phyloP scores from a whole-genome alignment of 35 echinoderm and acorn worm genomes.

The Holothuria glaberrima region DNA sequence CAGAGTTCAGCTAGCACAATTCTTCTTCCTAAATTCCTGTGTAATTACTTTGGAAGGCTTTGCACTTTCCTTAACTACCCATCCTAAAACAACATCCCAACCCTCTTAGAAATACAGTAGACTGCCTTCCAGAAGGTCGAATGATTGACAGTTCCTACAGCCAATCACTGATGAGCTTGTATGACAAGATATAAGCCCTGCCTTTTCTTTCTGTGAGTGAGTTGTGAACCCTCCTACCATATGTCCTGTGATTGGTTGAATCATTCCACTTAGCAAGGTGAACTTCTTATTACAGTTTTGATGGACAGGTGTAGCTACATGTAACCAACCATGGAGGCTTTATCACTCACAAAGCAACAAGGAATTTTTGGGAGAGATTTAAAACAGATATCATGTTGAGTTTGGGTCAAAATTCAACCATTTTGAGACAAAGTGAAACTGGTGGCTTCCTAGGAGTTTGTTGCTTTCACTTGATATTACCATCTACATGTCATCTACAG shows the following conservation, averaged over 20 bases:
- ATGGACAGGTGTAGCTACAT: too few species aligned
- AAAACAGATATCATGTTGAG: too few species aligned
- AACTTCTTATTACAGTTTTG: too few species aligned
- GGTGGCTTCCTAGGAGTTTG: too few species aligned
- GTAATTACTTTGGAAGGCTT: constrained; percentile 48
- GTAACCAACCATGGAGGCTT: too few species aligned
- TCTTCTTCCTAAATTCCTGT: constrained; percentile 27
- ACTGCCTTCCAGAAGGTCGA: not conserved
- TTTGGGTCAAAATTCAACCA: too few species aligned
- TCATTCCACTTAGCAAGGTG: not conserved
- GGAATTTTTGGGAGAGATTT: too few species aligned
- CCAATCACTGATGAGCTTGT: not conserved
- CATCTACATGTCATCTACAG: too few species aligned
- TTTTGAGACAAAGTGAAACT: too few species aligned
- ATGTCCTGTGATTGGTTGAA: constrained; percentile 6
- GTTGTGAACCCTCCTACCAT: not conserved
- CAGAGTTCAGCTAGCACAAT: constrained; percentile 33
- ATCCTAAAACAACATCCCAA: constrained; percentile 19
- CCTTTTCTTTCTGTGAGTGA: not conserved
- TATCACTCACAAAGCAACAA: too few species aligned
- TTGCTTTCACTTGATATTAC: too few species aligned
- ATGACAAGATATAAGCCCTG: not conserved
- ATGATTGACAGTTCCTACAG: constrained; percentile 30
- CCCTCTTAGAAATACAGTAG: constrained; percentile 8
- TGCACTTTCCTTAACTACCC: constrained; percentile 37